Base-by-base conservation (phyloP, 2,113 vertebrate species). In the Takifugu flavidus region DNA sequence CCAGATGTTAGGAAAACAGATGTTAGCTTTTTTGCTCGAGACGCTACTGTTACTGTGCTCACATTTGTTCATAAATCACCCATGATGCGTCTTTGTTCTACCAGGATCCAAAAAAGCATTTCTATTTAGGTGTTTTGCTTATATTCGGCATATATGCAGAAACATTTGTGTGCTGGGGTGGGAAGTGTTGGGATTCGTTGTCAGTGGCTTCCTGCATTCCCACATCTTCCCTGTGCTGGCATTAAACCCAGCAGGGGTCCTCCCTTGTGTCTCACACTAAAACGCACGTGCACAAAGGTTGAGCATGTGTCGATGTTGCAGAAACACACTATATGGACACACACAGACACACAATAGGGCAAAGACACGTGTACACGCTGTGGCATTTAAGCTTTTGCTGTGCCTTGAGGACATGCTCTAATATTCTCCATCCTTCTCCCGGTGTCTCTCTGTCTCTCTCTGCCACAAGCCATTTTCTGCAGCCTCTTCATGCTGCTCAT, bases 331-430 rank as follows among this genome's bases (percentile, higher is more conserved):
- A 62, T 27, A 7, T 27, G 7, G 3, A 39, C 29, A 3, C 34
- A 29, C 62, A 28, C 53, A 47, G 11, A 4, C 63, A 57, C 59
- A 75, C 49, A 68, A 27, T 50, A 45, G 67, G 62, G 57, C 12
- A 54, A 59, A 42, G 67, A n/a, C 49, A 62, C 53, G 20, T 34
- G 12, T 51, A 78, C 84, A 76, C 53, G 26, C 67, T 62, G 65
- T 82, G 85, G 76, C 83, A 83, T 87, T 89, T 83, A 82, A 81
- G 75, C 73, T 71, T 75, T 79, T 43, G 62, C 82, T 83, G 77
- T 67, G 82, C 83, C 80, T 77, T 82, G 77, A 88, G 82, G 84
- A 85, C 83, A 66, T 77, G 62, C 73, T 84, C 77, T 83, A 82
- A 77, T 81, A 85, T 79, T 75, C 68, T 62, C 70, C 56, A 55